Percentiles rank a stretch among this genome's conserved stretches.
phyloP scores from a whole-genome alignment of 2,888 invertebrate genomes.

The Notocelia uddmanniana region DNA sequence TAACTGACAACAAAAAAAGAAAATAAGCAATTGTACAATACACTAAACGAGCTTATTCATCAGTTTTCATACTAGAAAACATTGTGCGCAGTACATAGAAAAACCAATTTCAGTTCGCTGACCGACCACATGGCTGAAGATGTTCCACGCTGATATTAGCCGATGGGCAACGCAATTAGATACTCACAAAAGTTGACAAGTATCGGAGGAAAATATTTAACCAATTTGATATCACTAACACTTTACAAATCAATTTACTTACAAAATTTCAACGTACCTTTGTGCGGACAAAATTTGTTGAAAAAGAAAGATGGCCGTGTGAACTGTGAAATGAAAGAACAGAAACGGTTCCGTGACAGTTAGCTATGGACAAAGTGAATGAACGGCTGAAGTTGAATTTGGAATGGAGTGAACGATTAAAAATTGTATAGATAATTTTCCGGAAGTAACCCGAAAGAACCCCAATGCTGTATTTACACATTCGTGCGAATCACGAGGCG shows the following conservation, averaged over 20 bases:
- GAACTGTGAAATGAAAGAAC: constrained; percentile 55
- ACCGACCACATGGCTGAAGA: constrained; percentile 78
- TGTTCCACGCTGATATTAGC: constrained; percentile 44
- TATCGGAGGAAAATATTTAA: constrained; percentile 47
- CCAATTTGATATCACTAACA: constrained; percentile 51
- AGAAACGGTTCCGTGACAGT: constrained; percentile 46
- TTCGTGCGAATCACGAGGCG: too few relatives aligned
- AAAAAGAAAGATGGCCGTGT: constrained; percentile 81
- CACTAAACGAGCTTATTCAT: constrained; percentile 48
- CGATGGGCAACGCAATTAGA: constrained; percentile 50
- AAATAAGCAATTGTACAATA: constrained; percentile 47
- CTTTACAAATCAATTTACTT: constrained; percentile 56
- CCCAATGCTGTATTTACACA: too few relatives aligned
- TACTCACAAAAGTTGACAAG: constrained; percentile 52
- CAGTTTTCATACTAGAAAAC: constrained; percentile 63
- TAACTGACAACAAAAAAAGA: constrained; percentile 42
- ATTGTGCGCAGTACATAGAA: constrained; percentile 80
- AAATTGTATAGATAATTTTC: constrained; percentile 14
- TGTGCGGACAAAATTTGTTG: constrained; percentile 73
- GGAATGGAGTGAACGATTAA: constrained; percentile 50
- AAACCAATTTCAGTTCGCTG: constrained; percentile 59
- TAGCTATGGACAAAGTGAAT: constrained; percentile 46
- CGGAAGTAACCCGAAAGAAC: constrained; percentile 25
- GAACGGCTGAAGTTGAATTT: constrained; percentile 57
- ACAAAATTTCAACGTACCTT: constrained; percentile 76